These are phyloP conservation scores for Distichodus sexfasciatus DNA, from an alignment of 2,797 vertebrate genomes.

Conservation along the genomic window DNA sequence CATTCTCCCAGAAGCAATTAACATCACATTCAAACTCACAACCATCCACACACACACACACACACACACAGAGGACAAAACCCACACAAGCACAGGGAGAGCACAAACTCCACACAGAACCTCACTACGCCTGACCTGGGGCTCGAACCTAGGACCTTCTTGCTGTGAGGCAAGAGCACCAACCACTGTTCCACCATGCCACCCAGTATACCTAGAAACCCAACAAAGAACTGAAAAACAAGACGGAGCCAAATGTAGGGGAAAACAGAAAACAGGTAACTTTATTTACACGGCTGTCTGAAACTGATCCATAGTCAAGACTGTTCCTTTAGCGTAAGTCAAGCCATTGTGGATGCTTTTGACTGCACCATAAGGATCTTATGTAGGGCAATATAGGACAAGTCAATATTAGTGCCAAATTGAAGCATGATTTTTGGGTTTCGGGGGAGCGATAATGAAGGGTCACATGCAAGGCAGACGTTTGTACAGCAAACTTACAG, in stretches of 20 bases:
- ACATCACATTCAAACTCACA: no score
- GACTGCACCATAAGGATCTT: slow-evolving; percentile 44
- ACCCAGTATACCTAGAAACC: not conserved
- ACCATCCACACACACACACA: no score
- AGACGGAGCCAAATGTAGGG: slow-evolving; percentile 36
- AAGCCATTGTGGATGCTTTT: slow-evolving; percentile 60
- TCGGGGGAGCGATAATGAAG: not conserved
- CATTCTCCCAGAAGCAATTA: no score
- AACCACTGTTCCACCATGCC: no score
- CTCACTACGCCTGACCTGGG: not conserved
- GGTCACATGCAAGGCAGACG: slow-evolving; percentile 18
- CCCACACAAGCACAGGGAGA: no score
- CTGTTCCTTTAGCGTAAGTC: slow-evolving; percentile 60
- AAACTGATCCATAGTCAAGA: slow-evolving; percentile 62
- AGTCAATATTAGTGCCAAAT: not conserved
- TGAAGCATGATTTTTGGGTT: slow-evolving; percentile 3
- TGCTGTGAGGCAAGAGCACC: not conserved
- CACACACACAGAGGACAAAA: no score
- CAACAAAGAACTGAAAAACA: slow-evolving; percentile 12
- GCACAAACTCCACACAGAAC: not conserved
- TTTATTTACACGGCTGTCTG: slow-evolving; percentile 74
- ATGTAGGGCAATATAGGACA: slow-evolving; percentile 21
- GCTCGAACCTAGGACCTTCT: no score
- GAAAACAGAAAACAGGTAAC: slow-evolving; percentile 63
- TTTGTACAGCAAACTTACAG: slow-evolving; percentile 1